Base-by-base conservation (phyloP, 2,113 vertebrate species). In the Sturnira hondurensis region DNA sequence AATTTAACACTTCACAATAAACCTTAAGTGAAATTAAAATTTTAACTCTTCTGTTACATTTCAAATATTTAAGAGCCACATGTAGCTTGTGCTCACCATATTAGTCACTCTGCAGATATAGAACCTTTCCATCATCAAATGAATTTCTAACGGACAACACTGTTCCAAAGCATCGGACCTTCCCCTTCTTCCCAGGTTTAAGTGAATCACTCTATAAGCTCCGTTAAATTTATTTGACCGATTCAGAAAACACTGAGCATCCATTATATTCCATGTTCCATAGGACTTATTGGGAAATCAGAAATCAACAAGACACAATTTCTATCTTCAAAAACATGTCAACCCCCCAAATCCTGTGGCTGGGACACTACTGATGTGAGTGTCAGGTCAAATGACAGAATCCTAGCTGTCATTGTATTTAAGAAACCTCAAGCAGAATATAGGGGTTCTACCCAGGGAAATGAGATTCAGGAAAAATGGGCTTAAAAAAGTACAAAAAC, bases 1-100 rank as follows among this genome's bases (percentile, higher is more conserved):
- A 76, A 81, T 68, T 76, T 41, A 84, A 56, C 78, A 71, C 52
- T n/a, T 56, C 22, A 90, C 65, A 76, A 86, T 89, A 70, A 95
- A 63, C 45, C 28, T n/a, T 31, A 38, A 33, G 19, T 86, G 52
- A 94, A 89, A 71, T 67, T 19, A 88, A 70, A 31, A 31, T 76
- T 89, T 63, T 28, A 50, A 3, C 89, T 71, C 45, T 20, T 89
- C n/a, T 24, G 38, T 63, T 78, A 41, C 78, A 77, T 89, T 83
- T 94, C 61, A 91, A 85, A 43, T 26, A 3, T 20, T 68, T 36
- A 68, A 13, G 36, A 81, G 77, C n/a, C 68, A 54, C 36, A 10
- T 11, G 17, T 84, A 61, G 41, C 77, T 26, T 41, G 11, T 80
- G 41, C 13, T 70, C 56, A 45, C 33, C 43, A 1, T 50, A 15